A percentile compares a stretch with the other conserved stretches of the same genome.
Evolutionary conservation across 1,140 invertebrate genomes (phyloP).

Genomic region (Papilio aristodemus): DNA sequence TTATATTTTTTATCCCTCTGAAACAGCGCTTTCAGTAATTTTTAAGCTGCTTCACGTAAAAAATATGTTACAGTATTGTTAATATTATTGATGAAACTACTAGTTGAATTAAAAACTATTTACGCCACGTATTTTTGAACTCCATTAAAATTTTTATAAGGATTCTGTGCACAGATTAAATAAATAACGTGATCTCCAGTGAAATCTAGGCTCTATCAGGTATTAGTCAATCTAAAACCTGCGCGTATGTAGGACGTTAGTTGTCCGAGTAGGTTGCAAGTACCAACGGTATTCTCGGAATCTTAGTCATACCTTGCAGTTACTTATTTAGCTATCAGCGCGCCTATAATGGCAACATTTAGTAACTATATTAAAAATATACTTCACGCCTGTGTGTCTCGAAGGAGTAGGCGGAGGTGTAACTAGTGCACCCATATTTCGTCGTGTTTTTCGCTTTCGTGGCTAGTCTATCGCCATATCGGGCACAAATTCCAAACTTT

Average conservation of each 20-base stretch:
- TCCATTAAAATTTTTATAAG: not conserved
- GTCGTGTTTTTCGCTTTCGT: too few relatives aligned
- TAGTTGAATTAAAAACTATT: too few relatives aligned
- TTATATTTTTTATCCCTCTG: too few relatives aligned
- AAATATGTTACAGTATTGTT: too few relatives aligned
- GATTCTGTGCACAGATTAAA: not conserved
- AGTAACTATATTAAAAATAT: not conserved
- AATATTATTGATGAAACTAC: too few relatives aligned
- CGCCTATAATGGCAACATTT: not conserved
- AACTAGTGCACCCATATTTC: too few relatives aligned
- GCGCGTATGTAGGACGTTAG: slow-evolving; percentile 19
- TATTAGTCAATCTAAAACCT: slow-evolving; percentile 30
- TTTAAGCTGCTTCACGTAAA: too few relatives aligned
- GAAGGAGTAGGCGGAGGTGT: too few relatives aligned
- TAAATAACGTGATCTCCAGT: not conserved
- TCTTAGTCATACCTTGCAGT: slow-evolving; percentile 8
- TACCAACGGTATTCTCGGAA: slow-evolving; percentile 25
- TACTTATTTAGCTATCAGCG: not conserved
- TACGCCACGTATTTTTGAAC: too few relatives aligned
- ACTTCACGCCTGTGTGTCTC: not conserved
- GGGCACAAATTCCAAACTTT: too few relatives aligned
- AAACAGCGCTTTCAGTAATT: too few relatives aligned
- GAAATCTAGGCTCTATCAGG: not conserved
- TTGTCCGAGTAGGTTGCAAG: slow-evolving; percentile 22
- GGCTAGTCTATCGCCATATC: too few relatives aligned